Evolutionary conservation across 2,797 vertebrate species (phyloP).

Genomic region (Takifugu rubripes): DNA sequence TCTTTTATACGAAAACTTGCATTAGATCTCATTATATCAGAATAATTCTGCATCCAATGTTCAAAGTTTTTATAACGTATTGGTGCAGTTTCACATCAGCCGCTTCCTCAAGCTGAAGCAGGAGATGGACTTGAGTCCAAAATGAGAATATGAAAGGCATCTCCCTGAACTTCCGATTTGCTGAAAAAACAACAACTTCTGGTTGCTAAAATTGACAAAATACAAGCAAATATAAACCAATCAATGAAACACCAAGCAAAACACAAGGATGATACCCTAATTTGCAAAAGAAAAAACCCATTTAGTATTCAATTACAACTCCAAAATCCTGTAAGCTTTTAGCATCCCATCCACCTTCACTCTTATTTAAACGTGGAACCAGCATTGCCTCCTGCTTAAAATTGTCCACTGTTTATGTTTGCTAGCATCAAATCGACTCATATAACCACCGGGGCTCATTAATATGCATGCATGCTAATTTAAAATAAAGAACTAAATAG

Average conservation of each 20-base stretch:
- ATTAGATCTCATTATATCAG: slow-evolving; percentile 1
- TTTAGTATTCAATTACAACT: neutral
- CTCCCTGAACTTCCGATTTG: slow-evolving; percentile 51
- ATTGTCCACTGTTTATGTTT: slow-evolving; percentile 49
- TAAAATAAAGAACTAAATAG: slow-evolving; percentile 12
- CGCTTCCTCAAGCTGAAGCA: slow-evolving; percentile 46
- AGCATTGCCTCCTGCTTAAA: slow-evolving; percentile 1
- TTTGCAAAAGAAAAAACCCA: too few species aligned
- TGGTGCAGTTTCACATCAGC: slow-evolving; percentile 56
- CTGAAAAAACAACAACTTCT: slow-evolving; percentile 25
- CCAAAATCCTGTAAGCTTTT: neutral
- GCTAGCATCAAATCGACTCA: slow-evolving; percentile 56
- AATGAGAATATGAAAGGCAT: slow-evolving; percentile 65
- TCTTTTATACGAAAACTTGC: too few species aligned
- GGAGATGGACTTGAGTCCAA: slow-evolving; percentile 67
- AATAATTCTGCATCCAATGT: slow-evolving; percentile 38
- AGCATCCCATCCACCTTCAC: neutral
- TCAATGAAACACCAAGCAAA: slow-evolving; percentile 20
- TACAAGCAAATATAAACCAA: slow-evolving; percentile 10
- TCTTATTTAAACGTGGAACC: slow-evolving; percentile 11
- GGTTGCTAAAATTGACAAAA: neutral
- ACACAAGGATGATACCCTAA: neutral
- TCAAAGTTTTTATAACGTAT: slow-evolving; percentile 35
- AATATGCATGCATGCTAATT: slow-evolving; percentile 27
- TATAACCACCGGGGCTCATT: slow-evolving; percentile 41